Evolutionary conservation across 2,797 vertebrate genomes (phyloP).

Genomic region (Coccyzus lansbergi): DNA sequence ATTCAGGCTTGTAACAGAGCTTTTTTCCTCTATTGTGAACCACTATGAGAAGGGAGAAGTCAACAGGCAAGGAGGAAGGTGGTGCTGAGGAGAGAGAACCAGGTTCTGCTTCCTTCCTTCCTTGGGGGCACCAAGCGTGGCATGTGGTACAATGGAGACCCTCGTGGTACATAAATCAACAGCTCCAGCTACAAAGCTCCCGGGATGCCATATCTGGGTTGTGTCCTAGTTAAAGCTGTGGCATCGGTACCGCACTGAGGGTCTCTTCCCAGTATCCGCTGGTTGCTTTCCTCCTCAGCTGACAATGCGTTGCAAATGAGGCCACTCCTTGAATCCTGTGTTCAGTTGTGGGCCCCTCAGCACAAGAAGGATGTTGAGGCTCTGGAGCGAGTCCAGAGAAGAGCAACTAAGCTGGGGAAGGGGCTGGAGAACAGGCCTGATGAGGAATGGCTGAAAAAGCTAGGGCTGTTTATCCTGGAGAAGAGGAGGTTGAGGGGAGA

Average conservation of each 20-base stretch:
- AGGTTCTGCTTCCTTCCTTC: not conserved
- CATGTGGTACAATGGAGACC: not conserved
- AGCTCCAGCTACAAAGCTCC: rapidly evolving
- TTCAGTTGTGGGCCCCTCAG: no score
- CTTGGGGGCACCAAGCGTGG: not conserved
- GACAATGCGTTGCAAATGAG: not conserved
- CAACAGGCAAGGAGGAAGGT: not conserved
- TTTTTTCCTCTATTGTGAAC: not conserved
- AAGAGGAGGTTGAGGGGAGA: no score
- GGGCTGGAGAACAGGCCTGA: no score
- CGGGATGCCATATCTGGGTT: rapidly evolving
- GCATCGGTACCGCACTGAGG: no score
- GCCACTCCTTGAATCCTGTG: no score
- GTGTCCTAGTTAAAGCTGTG: rapidly evolving
- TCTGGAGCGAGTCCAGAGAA: no score
- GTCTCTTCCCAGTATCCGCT: not conserved
- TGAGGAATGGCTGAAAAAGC: no score
- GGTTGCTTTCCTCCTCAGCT: not conserved
- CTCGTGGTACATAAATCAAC: not conserved
- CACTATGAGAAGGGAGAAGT: not conserved
- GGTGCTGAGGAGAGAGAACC: not conserved
- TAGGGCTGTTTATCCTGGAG: no score
- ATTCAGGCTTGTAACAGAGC: not conserved
- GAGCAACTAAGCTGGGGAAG: no score
- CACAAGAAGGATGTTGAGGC: no score